phyloP scores from a whole-genome alignment of 2,797 vertebrate species.

The Onychomys arenicola region DNA sequence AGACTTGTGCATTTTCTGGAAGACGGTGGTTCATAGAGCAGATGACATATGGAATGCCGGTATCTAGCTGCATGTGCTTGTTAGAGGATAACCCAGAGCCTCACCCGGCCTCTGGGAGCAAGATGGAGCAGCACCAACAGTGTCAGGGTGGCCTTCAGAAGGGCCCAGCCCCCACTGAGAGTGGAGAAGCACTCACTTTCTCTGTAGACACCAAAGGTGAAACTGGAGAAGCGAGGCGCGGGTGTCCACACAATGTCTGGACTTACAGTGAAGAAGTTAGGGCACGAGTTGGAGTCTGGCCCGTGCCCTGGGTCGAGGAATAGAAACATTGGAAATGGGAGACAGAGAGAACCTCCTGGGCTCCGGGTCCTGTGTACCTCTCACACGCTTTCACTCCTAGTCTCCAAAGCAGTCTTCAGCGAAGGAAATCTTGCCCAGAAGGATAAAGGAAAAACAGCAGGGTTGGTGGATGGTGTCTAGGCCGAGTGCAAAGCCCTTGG shows the following conservation, averaged over 20 bases:
- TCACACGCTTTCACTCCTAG: not conserved
- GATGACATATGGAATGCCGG: not conserved
- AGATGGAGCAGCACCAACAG: not conserved
- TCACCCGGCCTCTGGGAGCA: too few species aligned
- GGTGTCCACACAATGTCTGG: not conserved
- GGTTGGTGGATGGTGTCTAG: not conserved
- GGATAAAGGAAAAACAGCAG: not conserved
- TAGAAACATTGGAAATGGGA: not conserved
- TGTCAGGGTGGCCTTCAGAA: not conserved
- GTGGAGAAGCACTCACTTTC: not conserved
- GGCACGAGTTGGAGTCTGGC: not conserved
- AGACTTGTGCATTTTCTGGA: not conserved
- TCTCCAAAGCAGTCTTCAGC: not conserved
- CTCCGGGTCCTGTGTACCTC: not conserved
- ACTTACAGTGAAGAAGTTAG: not conserved
- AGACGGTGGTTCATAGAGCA: not conserved
- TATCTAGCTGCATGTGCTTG: not conserved
- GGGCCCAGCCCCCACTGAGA: not conserved
- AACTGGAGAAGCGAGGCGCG: not conserved
- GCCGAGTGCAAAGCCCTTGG: not conserved
- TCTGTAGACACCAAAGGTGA: not conserved
- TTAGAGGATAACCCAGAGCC: not conserved
- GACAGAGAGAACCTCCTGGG: not conserved
- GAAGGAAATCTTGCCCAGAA: not conserved
- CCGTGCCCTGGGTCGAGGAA: not conserved